Conservation (phyloP, 2,113 vertebrate species). For the Felis chaus region DNA sequence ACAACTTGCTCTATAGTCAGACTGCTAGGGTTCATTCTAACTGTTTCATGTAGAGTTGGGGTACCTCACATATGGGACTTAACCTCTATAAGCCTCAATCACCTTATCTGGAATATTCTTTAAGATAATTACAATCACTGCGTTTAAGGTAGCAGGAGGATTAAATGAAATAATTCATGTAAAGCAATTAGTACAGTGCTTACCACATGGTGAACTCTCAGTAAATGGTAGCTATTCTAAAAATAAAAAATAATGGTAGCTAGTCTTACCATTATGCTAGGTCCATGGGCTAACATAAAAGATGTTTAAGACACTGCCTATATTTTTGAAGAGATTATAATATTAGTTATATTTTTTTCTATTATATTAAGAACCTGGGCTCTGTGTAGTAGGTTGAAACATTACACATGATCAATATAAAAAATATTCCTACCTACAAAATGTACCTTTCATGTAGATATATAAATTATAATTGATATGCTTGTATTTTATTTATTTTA, state of each 20-base stretch:
- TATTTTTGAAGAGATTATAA: neutral
- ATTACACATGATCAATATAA: neutral
- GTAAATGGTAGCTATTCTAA: neutral
- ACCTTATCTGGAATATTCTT: neutral
- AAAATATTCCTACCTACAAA: neutral
- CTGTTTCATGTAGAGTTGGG: neutral
- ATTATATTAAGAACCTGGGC: neutral
- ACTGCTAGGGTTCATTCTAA: neutral
- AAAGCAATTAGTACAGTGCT: neutral
- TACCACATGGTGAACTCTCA: neutral
- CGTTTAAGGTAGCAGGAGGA: neutral
- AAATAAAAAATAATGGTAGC: neutral
- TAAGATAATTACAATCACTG: neutral
- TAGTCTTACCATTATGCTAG: neutral
- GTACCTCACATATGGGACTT: neutral
- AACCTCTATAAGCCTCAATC: neutral
- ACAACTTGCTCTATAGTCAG: neutral
- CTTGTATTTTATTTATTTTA: neutral
- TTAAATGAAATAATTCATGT: neutral
- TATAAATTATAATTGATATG: conserved; percentile 21
- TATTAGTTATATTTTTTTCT: conserved; percentile 40
- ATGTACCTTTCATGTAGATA: neutral
- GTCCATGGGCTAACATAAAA: neutral
- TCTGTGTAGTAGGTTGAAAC: neutral
- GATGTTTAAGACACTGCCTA: neutral